Evolutionary conservation across 2,888 invertebrate species (phyloP), one percentile per base, ranked within the genome.

Genomic region (Eledone cirrhosa): DNA sequence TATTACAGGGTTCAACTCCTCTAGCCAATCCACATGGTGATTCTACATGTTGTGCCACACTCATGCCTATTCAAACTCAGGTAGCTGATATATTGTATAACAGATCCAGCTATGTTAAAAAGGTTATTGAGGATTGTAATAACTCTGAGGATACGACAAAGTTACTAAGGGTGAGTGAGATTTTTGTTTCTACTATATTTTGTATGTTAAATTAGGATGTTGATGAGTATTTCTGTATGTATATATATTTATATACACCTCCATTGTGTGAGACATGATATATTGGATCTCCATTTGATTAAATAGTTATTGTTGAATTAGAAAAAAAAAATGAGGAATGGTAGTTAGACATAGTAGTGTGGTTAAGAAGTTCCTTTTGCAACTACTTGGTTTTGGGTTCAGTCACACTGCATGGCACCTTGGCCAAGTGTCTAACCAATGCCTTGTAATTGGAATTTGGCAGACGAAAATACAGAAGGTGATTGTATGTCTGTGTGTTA

Each of bases 81-180:
- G 95, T 95, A 81, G 94, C 94, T 59, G 96, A 97, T 84, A 93
- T 96, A 85, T 93, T 98, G 79, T 97, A 95, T 90, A 94, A 94
- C 85, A 93, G 95, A 88, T 94, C 95, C 85, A 95, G 94, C 77
- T 90, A 90, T 90, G 95, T 98, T 88, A 98, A 98, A 91, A 98
- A 98, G 91, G 92, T 98, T 69, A 96, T 98, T 24, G 98, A 98
- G 91, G 98, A 98, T 89, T 95, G 96, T 74, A 96, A 96, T 91
- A 94, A 95, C 69, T 95, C 96, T 77, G 98, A 98, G 83, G 98
- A 98, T 84, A 95, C 96, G 5, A 93, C 96, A 72, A 95, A 96
- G 89, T 92, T 98, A 81, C 92, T 98, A 74, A 88, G 88, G 86
- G 91, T 91, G 84, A 78, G 85, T 80, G 22, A 59, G 24, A 4